These are phyloP conservation scores for Seira ritae DNA, from an alignment of 2,888 invertebrate genomes.

Conservation along the genomic window DNA sequence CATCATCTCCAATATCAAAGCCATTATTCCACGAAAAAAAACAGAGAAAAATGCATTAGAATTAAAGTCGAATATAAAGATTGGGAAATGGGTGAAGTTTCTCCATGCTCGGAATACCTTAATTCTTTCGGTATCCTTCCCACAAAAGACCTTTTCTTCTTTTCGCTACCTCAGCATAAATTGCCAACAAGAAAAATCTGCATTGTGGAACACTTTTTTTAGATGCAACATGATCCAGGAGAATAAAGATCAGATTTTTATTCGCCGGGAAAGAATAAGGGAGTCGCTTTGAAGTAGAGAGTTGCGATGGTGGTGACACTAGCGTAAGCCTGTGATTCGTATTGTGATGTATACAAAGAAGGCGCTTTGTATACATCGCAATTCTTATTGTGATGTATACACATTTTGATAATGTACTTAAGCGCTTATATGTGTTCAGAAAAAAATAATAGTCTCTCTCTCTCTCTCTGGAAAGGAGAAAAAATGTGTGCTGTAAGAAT, in stretches of 20 bases:
- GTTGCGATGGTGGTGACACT: not conserved
- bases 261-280: not conserved
- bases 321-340: not conserved
- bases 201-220: not conserved
- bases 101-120: not conserved
- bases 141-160: not conserved
- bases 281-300: not conserved
- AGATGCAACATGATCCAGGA: conserved; percentile 10
- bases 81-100: not conserved
- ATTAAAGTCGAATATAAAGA: conserved; percentile 8
- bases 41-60: not conserved
- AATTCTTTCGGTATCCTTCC: too few relatives aligned
- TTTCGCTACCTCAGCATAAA: not conserved
- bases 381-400: not conserved
- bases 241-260: not conserved
- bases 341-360: too few relatives aligned
- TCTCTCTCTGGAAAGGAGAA: not conserved
- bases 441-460: too few relatives aligned
- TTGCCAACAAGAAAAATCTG: not conserved
- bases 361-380: not conserved
- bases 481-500: conserved; percentile 1
- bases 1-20: too few relatives aligned
- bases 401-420: not conserved
- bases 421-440: not conserved
- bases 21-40: too few relatives aligned